A percentile compares a stretch with the other conserved stretches of the same genome.
These are phyloP conservation scores for Volucella bombylans DNA, from an alignment of 2,888 invertebrate species.

Conservation along the genomic window DNA sequence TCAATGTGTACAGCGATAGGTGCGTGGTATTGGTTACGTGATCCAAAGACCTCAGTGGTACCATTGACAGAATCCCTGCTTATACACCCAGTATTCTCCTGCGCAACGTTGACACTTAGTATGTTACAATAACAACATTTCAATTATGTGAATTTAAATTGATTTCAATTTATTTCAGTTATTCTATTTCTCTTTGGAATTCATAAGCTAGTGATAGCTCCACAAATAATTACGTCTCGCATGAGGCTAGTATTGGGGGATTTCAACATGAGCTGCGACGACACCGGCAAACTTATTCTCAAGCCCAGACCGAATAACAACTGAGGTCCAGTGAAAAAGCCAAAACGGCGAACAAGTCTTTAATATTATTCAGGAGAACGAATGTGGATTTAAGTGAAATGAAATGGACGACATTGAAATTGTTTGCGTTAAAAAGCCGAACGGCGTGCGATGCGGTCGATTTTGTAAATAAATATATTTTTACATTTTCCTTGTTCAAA, in stretches of 20 bases:
- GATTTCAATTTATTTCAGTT: conserved; percentile 84
- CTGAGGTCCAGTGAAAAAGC: conserved; percentile 72
- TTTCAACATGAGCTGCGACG: conserved; percentile 99
- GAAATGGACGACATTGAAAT: conserved; percentile 8
- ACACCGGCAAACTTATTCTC: conserved; percentile 96
- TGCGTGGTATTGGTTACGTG: conserved; percentile 97
- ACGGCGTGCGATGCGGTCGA: conserved; percentile 7
- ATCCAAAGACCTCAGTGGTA: conserved; percentile 95
- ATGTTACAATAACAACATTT: conserved; percentile 76
- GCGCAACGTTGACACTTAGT: conserved; percentile 92
- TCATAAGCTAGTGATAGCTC: conserved; percentile 97
- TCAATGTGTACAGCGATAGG: conserved; percentile 96
- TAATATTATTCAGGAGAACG: conserved; percentile 38
- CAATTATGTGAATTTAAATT: neutral
- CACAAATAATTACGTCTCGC: conserved; percentile 96
- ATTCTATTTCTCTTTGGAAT: conserved; percentile 95
- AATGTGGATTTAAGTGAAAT: conserved; percentile 28
- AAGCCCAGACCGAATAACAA: conserved; percentile 90
- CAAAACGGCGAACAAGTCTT: conserved; percentile 69
- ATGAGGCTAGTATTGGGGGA: conserved; percentile 95
- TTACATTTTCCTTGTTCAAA: conserved; percentile 30
- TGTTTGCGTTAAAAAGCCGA: neutral
- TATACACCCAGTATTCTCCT: conserved; percentile 97
- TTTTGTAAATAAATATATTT: conserved; percentile 64
- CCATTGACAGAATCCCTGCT: conserved; percentile 94